Conservation (phyloP, 2,888 invertebrate genomes). For the Synergus gifuensis region DNA sequence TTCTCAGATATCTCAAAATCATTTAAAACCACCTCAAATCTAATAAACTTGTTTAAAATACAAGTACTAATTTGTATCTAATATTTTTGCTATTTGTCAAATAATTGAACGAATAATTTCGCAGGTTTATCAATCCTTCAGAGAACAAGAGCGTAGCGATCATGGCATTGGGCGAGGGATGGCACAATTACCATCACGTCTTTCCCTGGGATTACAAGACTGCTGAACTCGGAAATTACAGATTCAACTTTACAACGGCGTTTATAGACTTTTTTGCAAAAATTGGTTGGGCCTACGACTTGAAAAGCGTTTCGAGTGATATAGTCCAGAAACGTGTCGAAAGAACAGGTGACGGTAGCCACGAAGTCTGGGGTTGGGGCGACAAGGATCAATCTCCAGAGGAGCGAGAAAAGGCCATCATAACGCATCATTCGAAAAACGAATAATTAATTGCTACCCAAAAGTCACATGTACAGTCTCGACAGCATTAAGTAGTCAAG, state of each 20-base stretch:
- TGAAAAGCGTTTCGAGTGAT: conserved; percentile 87
- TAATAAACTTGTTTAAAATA: neutral
- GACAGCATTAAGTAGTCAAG: conserved; percentile 22
- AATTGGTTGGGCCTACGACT: conserved; percentile 92
- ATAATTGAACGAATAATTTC: neutral
- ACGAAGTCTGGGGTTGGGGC: conserved; percentile 86
- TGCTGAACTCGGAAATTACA: conserved; percentile 85
- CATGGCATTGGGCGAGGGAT: conserved; percentile 90
- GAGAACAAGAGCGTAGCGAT: conserved; percentile 88
- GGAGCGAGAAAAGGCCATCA: conserved; percentile 65
- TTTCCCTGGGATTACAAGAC: conserved; percentile 97
- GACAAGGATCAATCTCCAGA: conserved; percentile 73
- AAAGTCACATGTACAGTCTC: conserved; percentile 9
- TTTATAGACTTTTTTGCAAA: conserved; percentile 85
- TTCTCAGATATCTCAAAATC: conserved; percentile 78
- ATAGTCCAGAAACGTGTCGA: conserved; percentile 84
- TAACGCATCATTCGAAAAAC: conserved; percentile 55
- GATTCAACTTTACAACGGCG: conserved; percentile 79
- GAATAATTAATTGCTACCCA: conserved; percentile 32
- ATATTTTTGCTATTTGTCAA: too few relatives aligned
- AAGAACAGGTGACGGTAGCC: conserved; percentile 87
- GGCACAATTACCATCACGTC: conserved; percentile 94
- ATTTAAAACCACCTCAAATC: neutral
- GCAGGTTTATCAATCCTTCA: conserved; percentile 87
- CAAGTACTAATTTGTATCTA: conserved; percentile 48